A percentile compares a stretch with the other conserved stretches of the same genome.
phyloP scores from a whole-genome alignment of 1,140 invertebrate species.

The Himalopsyche phryganea region DNA sequence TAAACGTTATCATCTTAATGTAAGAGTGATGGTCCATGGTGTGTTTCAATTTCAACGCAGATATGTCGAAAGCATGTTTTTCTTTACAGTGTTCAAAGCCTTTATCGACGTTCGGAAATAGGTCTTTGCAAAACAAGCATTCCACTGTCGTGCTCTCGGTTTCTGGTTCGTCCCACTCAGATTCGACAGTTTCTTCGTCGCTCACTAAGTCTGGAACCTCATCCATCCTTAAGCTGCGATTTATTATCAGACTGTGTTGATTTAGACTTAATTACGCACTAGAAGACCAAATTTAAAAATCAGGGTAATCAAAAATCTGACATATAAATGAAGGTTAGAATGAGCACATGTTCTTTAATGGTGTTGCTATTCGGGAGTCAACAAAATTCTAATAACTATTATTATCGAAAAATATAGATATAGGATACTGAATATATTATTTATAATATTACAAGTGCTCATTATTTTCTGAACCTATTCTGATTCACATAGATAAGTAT shows the following conservation, averaged over 20 bases:
- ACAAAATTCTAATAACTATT: no score
- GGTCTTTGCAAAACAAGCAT: slow-evolving; percentile 58
- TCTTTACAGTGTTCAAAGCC: slow-evolving; percentile 57
- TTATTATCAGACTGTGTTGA: no score
- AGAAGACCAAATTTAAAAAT: no score
- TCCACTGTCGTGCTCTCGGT: slow-evolving; percentile 40
- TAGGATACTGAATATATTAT: no score
- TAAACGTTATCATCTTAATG: slow-evolving; percentile 86
- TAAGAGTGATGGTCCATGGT: slow-evolving; percentile 81
- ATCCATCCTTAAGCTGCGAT: slow-evolving; percentile 38
- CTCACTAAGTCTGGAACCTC: slow-evolving; percentile 51
- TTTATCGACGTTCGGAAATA: slow-evolving; percentile 51
- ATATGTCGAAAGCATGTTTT: slow-evolving; percentile 69
- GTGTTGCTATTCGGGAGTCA: no score
- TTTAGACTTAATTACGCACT: background rate
- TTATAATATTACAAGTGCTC: no score
- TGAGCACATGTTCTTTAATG: no score
- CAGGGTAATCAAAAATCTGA: no score
- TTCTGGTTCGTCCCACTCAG: slow-evolving; percentile 53
- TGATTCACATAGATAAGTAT: no score
- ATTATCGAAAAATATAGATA: no score
- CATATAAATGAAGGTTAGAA: no score
- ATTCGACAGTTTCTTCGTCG: slow-evolving; percentile 23
- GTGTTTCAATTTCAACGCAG: slow-evolving; percentile 62
- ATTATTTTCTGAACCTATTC: no score